Base-by-base conservation (phyloP, 2,888 invertebrate genomes). In the Cremastobaeus sp. region DNA sequence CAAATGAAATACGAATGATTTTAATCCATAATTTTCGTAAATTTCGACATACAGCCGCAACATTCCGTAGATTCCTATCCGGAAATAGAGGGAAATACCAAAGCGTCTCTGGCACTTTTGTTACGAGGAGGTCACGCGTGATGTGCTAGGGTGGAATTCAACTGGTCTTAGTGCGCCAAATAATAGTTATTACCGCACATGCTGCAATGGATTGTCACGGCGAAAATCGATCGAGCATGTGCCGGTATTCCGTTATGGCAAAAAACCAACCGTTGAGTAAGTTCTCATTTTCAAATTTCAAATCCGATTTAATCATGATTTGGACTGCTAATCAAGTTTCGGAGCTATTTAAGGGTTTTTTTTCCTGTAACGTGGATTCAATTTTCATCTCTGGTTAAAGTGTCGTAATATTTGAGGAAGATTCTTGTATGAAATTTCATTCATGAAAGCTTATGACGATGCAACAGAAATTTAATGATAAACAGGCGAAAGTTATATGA, bases 101-200 rank as follows among this genome's bases (percentile, higher is more conserved):
- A 76, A 69, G 74, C 75, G 76, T 81, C 76, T 78, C 64, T 69
- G 76, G 45, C 66, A 70, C 79, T 72, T 82, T 83, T 83, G 82
- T 82, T 79, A 82, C 74, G 79, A 76, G 77, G 80, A 82, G 81
- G 82, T 83, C 82, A 82, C 82, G 82, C 76, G 79, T 81, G 81
- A 83, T 81, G 83, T 77, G 82, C 76, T 76, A 75, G 79, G 79
- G 76, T 77, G 78, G 78, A 80, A 80, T 75, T 76, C 78, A 74
- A 70, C 76, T 75, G 76, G 79, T 77, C 69, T 77, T 70, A 77
- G 77, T 77, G 73, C 77, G 66, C 75, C 78, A 82, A 83, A 84
- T 84, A 84, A 84, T 84, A 85, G 82, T 82, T 83, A 84, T 83
- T 81, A 83, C 84, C 81, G 81, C 82, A 82, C 79, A 79, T 81